Evolutionary conservation across 1,140 invertebrate species (phyloP), one percentile per base, ranked within the genome.

Genomic region (Acromyrmex charruanus): DNA sequence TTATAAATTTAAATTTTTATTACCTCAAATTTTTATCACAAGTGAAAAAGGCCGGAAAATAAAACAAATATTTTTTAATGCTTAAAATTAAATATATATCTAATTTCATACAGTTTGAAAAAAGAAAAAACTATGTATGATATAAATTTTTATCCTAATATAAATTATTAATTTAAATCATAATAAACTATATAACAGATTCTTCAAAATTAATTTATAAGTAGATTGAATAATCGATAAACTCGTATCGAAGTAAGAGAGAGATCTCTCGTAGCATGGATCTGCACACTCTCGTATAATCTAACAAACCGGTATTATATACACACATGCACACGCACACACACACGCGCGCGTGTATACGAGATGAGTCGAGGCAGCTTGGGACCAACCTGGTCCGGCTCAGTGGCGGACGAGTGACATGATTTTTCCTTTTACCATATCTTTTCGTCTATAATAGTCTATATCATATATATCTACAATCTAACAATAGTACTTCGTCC

Each of bases 241-340:
- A 18, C 6, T 12, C 68, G 5, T 25, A 63, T 87, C 75, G 88
- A 89, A 87, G 28, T 75, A 55, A 77, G 66, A 77, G 66, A 77
- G 63, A 72, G 77, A 89, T 89, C 84, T 82, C 49, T 85, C 65
- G 58, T 65, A 55, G 74, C 58, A 71, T 35, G 71, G 63, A 88
- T 90, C 88, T 63, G 63, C 59, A 82, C 61, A 61, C 59, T 90
- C 82, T 68, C 89, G 77, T 90, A 87, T 90, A 90, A 90, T 90
- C 86, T 90, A 90, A 90, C 88, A 90, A 90, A 90, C 89, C 89
- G 88, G 89, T 90, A 90, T 90, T 90, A 90, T 90, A 18, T 90
- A 90, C 88, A 44, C 9, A 44, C 2, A 10, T 9, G 1, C 10
- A 44, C 10, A 7, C 9, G 10, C 9, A 44, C 39, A 3, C 86